phyloP scores from a whole-genome alignment of 64 coral and sea anemone species.

The Acropora tenuis region DNA sequence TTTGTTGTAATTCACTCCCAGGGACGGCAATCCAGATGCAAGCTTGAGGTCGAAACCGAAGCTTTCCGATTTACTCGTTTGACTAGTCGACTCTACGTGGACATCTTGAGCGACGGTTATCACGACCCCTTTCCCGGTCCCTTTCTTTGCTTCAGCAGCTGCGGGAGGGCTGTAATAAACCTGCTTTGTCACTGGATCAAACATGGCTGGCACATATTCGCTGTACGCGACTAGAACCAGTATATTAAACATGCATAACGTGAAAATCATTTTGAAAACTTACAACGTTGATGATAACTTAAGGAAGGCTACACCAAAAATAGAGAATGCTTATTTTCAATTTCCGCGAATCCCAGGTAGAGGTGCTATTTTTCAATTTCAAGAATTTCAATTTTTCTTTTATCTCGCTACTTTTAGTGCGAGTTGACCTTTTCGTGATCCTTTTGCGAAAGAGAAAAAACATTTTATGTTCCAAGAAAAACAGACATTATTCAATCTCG shows the following conservation, averaged over 20 bases:
- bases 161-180: slow-evolving; percentile 13
- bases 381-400: no score
- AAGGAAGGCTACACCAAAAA: not conserved
- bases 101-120: slow-evolving; percentile 50
- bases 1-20: slow-evolving; percentile 15
- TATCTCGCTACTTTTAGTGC: no score
- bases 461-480: no score
- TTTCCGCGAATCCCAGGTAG: not conserved
- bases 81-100: not conserved
- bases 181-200: slow-evolving; percentile 40
- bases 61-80: slow-evolving; percentile 16
- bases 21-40: not conserved
- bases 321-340: not conserved
- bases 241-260: not conserved
- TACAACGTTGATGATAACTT: not conserved
- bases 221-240: not conserved
- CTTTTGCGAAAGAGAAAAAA: no score
- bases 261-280: not conserved
- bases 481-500: no score
- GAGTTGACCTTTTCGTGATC: no score
- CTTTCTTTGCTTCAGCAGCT: slow-evolving; percentile 8
- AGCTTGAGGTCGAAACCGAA: slow-evolving; percentile 8
- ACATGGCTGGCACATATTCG: slow-evolving; percentile 26
- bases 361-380: no score
- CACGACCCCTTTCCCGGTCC: slow-evolving; percentile 29